Conservation (phyloP, 1,140 invertebrate species). For the Diabrotica virgifera region DNA sequence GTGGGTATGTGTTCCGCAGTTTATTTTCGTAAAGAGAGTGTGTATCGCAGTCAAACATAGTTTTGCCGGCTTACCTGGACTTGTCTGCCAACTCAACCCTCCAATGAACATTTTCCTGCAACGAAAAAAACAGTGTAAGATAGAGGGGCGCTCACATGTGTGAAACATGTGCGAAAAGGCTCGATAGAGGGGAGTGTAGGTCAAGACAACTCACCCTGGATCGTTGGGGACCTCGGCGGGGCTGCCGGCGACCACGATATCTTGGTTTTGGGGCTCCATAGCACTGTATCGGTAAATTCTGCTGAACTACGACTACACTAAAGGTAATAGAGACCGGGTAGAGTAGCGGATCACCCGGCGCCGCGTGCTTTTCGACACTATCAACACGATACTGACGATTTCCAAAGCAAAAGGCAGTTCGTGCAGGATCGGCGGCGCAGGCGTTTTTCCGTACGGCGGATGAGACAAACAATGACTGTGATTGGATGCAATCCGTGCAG, state of each 20-base stretch:
- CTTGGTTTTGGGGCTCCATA: conserved; percentile 72
- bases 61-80: conserved; percentile 78
- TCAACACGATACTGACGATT: conserved; percentile 67
- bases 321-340: conserved; percentile 58
- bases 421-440: conserved; percentile 33
- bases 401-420: conserved; percentile 38
- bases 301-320: conserved; percentile 62
- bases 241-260: conserved; percentile 64
- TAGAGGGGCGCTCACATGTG: conserved; percentile 19
- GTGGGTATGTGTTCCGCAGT: too few relatives aligned
- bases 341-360: conserved; percentile 60
- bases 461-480: conserved; percentile 46
- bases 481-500: conserved; percentile 51
- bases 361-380: conserved; percentile 65
- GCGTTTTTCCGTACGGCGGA: conserved; percentile 35
- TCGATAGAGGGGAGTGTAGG: not conserved
- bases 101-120: conserved; percentile 99
- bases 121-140: conserved; percentile 50
- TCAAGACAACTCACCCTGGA: conserved; percentile 69
- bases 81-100: conserved; percentile 98
- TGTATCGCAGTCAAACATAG: not conserved
- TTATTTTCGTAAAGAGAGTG: too few relatives aligned
- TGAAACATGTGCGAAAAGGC: conserved; percentile 24
- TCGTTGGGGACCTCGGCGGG: conserved; percentile 85
- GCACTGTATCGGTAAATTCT: conserved; percentile 35